Base-by-base conservation (phyloP, 2,113 vertebrate species). In the Thunnus maccoyii region DNA sequence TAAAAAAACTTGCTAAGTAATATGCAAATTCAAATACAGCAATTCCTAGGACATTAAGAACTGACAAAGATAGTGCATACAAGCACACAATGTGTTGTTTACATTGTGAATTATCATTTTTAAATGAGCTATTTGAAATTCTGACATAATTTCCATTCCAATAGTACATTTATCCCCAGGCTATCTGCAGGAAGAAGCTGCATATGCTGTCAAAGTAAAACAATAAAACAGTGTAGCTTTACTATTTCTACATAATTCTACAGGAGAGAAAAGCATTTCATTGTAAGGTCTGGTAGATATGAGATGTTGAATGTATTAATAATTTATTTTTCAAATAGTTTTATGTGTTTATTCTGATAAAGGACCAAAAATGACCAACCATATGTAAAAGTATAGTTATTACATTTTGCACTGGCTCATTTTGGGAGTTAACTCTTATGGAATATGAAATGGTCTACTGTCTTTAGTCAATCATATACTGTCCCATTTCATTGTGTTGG, bases 91-190 rank as follows among this genome's bases (percentile, higher is more conserved):
- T 54, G 18, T 27, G 46, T 70, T 76, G 56, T 72, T 86, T 57
- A 63, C 52, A 75, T 61, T 82, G 50, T 18, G 56, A 76, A 79
- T 72, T 6, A 51, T 68, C 30, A 22, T 52, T 51, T 78, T 78
- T 17, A 58, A 70, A 78, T 70, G 20, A 64, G 7, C 41, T 56
- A 10, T 73, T 46, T 63, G 17, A 77, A 41, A 60, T 41, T 67
- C 44, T 61, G 25, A 36, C 32, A 60, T 76, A 30, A 82, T 69
- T 67, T 27, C 32, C 5, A 17, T 52, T 18, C 11, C 2, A 74
- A 65, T 56, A 64, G 51, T 70, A 58, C 62, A 83, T 55, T 57
- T 61, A 47, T n/a, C 44, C 60, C 71, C 27, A 17, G 44, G 62
- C 32, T 74, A 3, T 78, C 25, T 69, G 55, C 20, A 67, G 9